Evolutionary conservation across 2,888 invertebrate species (phyloP), one percentile per base, ranked within the genome.

Genomic region (Acholoe squamosa): DNA sequence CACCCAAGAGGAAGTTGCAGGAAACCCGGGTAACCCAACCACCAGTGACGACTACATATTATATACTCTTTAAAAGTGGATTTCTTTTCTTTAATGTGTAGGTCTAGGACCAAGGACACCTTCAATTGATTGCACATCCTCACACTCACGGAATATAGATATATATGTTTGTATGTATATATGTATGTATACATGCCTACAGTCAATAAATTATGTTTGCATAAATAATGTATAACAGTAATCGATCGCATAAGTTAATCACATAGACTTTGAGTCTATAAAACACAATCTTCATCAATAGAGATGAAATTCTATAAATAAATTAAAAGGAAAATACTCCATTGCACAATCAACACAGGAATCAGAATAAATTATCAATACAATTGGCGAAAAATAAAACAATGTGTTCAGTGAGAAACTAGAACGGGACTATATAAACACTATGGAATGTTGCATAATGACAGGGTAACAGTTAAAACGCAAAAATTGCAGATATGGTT

Each of bases 181-280:
- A 76, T 25, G 28, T 31, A 76, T 76, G 31, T 28, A 31, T 76
- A 28, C 25, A 61, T 61, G 61, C 19, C 3, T 84, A 16, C 52
- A 52, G 54, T 86, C 86, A 86, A 86, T 86, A 54, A 86, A 56
- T 86, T 86, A 86, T 54, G 52, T 28, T 86, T 54, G 86, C 86
- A 86, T 86, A 86, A 86, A 86, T 86, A 86, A 86, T 86, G 52
- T 54, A 12, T 86, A 86, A 86, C 86, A 56, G 86, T 56, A 86
- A 80, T 34, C 80, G 80, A 80, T 80, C 80, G 80, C 80, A 86
- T 86, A 86, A 86, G 56, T 86, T 86, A 89, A 89, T 89, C 71
- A 89, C 89, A 89, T 89, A 89, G 89, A 89, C 89, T 89, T 88
- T 89, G 89, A 89, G 89, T 89, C 89, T 67, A 51, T 22, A 89